These are phyloP conservation scores for Platynereis dumerilii DNA, from an alignment of 2,888 invertebrate species.

Conservation along the genomic window DNA sequence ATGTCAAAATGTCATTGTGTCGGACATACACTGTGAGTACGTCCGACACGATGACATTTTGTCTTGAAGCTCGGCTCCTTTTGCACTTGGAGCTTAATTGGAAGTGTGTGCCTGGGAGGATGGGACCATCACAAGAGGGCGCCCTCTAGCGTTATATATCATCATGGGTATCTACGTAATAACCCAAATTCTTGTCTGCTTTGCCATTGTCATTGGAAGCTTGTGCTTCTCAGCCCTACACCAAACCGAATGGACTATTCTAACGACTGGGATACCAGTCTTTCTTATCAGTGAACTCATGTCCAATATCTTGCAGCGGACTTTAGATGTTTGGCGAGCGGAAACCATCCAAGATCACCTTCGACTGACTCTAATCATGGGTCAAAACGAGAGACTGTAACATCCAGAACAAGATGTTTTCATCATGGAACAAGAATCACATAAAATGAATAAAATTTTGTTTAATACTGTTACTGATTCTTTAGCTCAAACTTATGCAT, in stretches of 20 bases:
- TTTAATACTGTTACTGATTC: too few relatives aligned
- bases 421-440: not conserved
- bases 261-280: constrained; percentile 16
- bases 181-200: constrained; percentile 11
- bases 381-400: constrained; percentile 8
- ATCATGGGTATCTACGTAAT: constrained; percentile 18
- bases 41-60: not conserved
- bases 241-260: constrained; percentile 11
- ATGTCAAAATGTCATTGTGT: not conserved
- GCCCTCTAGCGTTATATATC: constrained; percentile 17
- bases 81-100: constrained; percentile 14
- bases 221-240: constrained; percentile 11
- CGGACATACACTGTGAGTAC: not conserved
- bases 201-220: constrained; percentile 15
- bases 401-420: constrained; percentile 17
- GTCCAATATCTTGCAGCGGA: constrained; percentile 10
- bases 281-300: constrained; percentile 22
- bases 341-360: constrained; percentile 19
- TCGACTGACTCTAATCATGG: constrained; percentile 20
- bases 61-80: too few relatives aligned
- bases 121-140: constrained; percentile 21
- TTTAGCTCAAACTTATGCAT: too few relatives aligned
- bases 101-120: constrained; percentile 24
- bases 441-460: too few relatives aligned
- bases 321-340: constrained; percentile 19